phyloP scores from a whole-genome alignment of 2,888 invertebrate genomes.

The Melinaea menophilus region DNA sequence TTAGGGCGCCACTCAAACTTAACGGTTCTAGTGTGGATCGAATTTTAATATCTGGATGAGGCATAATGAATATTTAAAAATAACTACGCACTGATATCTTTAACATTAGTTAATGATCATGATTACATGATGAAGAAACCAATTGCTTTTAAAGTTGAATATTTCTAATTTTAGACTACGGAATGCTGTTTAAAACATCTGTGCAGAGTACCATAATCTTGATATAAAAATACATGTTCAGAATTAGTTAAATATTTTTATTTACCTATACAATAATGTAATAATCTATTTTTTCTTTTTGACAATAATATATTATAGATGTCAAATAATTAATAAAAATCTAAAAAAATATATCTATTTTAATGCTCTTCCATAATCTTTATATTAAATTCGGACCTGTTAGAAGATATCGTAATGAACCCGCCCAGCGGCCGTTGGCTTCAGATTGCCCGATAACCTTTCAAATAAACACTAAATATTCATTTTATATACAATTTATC shows the following conservation, averaged over 20 bases:
- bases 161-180: no score
- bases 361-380: constrained; percentile 6
- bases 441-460: constrained; percentile 51
- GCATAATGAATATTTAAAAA: background rate
- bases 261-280: no score
- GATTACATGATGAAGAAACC: no score
- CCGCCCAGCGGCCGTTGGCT: constrained; percentile 46
- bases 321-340: background rate
- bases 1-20: constrained; percentile 18
- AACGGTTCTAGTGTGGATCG: constrained; percentile 12
- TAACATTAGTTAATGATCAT: no score
- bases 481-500: constrained; percentile 6
- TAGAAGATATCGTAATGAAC: constrained; percentile 52
- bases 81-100: no score
- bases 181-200: no score
- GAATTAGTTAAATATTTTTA: no score
- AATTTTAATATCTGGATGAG: constrained; percentile 2
- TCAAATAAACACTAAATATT: constrained; percentile 20
- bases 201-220: no score
- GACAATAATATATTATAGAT: no score
- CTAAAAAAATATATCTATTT: background rate
- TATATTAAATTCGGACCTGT: constrained; percentile 26
- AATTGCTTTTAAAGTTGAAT: no score
- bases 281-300: no score
- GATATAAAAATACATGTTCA: no score